A percentile compares a stretch with the other conserved stretches of the same genome.
Conservation (phyloP, 2,797 vertebrate genomes). For the Thunnus albacares region DNA sequence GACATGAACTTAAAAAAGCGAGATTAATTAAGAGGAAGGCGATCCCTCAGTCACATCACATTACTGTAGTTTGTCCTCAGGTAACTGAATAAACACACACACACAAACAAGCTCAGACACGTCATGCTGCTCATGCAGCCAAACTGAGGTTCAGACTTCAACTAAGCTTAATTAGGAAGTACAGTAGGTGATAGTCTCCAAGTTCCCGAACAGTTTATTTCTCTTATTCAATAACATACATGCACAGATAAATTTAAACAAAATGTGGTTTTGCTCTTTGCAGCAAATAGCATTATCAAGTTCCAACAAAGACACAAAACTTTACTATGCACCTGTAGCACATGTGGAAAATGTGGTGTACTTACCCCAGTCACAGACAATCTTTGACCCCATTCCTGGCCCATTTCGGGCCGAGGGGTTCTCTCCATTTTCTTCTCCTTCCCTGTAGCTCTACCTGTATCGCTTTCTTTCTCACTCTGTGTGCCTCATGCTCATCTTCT, state of each 20-base stretch:
- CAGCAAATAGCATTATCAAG: not conserved
- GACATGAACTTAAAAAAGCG: constrained; percentile 28
- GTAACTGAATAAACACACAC: constrained; percentile 28
- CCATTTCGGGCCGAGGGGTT: constrained; percentile 54
- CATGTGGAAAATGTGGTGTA: not conserved
- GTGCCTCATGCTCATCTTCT: constrained; percentile 16
- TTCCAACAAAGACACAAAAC: not conserved
- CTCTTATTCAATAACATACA: not conserved
- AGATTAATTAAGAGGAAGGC: constrained; percentile 41
- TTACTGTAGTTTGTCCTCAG: constrained; percentile 34
- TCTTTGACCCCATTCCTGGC: constrained; percentile 57
- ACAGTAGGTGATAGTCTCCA: not conserved
- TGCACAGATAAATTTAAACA: not conserved
- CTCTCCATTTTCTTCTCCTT: constrained; percentile 66
- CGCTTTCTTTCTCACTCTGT: constrained; percentile 39
- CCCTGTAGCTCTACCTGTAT: constrained; percentile 27
- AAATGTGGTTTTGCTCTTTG: not conserved
- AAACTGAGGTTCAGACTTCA: constrained; percentile 26
- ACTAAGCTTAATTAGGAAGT: not conserved
- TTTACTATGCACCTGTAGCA: not conserved
- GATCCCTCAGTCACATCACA: constrained; percentile 47
- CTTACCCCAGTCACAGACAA: constrained; percentile 67
- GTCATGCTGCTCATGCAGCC: constrained; percentile 25
- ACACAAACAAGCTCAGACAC: constrained; percentile 4
- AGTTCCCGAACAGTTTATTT: not conserved